Evolutionary conservation across 2,113 vertebrate genomes (phyloP), one percentile per base, ranked within the genome.

Genomic region (Promerops cafer): DNA sequence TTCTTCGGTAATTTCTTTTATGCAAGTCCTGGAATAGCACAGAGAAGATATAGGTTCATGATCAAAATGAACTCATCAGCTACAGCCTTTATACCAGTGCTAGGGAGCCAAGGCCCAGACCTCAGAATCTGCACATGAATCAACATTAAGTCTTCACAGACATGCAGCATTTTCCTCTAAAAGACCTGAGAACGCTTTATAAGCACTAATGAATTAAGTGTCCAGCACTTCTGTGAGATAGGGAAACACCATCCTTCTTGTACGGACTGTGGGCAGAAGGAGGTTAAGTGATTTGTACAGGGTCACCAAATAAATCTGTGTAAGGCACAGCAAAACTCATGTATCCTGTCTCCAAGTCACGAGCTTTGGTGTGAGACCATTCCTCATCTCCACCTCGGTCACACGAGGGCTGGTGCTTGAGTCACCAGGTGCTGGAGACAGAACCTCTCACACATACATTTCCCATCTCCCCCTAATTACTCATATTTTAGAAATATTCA

Each of bases 291-390:
- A 81, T 96, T 88, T 92, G 92, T 75, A 84, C 90, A 42, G 83
- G 93, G 93, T 92, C 90, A 11, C 86, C 81, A 94, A 89, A 97
- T 94, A 97, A 96, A 97, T 95, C 96, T 84, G 71, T 84, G 88
- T 87, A 90, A 94, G 64, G 74, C 66, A 86, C 79, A 87, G 85
- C 83, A 88, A 60, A 83, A 83, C 61, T 84, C 88, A 21, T 93
- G 90, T 95, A 86, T 42, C 30, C 90, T 90, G 86, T 75, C 92
- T 95, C 69, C 56, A 77, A 93, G 86, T 24, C 93, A 75, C 0
- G 0, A 86, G 88, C 80, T 86, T 35, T 64, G 57, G 92, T 19
- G 53, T 2, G 4, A 91, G 72, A 37, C 49, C 77, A 87, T 96
- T 66, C 87, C 77, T 96, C 93, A 95, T 90, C 72, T 39, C 60